These are phyloP conservation scores for Rhynchonycteris naso DNA, from an alignment of 2,797 vertebrate genomes.

Conservation along the genomic window DNA sequence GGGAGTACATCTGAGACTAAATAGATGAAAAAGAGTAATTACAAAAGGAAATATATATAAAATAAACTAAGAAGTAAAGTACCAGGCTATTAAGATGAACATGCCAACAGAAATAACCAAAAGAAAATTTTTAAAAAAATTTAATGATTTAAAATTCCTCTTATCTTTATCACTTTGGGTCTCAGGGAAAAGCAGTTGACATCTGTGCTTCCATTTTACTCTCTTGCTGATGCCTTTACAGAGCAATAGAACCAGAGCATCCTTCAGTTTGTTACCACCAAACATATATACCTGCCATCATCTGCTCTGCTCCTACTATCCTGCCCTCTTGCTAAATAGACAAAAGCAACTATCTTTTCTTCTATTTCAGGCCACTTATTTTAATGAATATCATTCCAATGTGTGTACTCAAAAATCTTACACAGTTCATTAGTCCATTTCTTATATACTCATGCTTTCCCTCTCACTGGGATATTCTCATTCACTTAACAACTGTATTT, in stretches of 20 bases:
- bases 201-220: neutral
- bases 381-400: neutral
- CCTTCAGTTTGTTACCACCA: neutral
- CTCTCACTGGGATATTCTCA: neutral
- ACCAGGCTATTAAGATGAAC: neutral
- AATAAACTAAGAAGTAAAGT: slow-evolving; percentile 2
- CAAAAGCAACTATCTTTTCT: neutral
- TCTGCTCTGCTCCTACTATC: neutral
- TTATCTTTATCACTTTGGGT: neutral
- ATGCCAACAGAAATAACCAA: neutral
- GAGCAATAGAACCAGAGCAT: neutral
- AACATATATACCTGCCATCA: neutral
- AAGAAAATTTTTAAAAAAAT: neutral
- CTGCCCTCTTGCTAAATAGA: neutral
- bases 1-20: neutral
- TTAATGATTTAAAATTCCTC: neutral
- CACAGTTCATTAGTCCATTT: neutral
- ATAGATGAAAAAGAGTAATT: neutral
- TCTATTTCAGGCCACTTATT: neutral
- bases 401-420: neutral
- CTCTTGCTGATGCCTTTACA: neutral
- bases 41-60: slow-evolving; percentile 13
- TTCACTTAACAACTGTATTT: neutral
- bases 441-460: slow-evolving; percentile 1
- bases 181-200: neutral